Base-by-base conservation (phyloP, 2,113 vertebrate genomes). In the Salvator merianae region DNA sequence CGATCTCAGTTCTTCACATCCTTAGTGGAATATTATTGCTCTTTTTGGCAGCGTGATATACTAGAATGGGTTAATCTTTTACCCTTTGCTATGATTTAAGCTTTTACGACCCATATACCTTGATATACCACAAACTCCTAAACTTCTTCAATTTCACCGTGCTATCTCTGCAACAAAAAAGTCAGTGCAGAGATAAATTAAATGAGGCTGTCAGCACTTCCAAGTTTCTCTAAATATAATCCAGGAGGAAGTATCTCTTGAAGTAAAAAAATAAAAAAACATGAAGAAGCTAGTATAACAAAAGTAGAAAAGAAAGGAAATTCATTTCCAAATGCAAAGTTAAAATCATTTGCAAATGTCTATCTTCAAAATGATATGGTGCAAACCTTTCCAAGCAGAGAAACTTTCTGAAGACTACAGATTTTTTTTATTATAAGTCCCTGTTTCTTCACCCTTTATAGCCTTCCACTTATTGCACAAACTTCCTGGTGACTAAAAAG, bases 141-240 rank as follows among this genome's bases (percentile, higher is more conserved):
- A 4, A 53, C 86, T 75, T 89, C 53, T 85, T 79, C 38, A 78
- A n/a, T 79, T 70, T 78, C 69, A 20, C 66, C 43, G 38, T 85
- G 50, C 87, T 47, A 76, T 73, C 5, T 72, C 47, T 38, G 30
- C 1, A 0, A 38, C 40, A 22, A 26, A 24, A 43, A 77, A 81
- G 32, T 82, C 43, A 88, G 50, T 20, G 14, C 26, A 71, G 22
- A 79, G 38, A 85, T 90, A 91, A 89, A 87, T 83, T 77, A 91
- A 83, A 79, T 62, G 43, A 89, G 55, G 47, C 26, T 91, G 74
- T 79, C 87, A 88, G 75, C 59, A 13, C 71, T 87, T 88, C 16
- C 72, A 14, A 0, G 0, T 38, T 85, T 79, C 79, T 88, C 62
- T n/a, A 75, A 81, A 84, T 32, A 43, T 85, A 55, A 55, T 78